Percentiles rank a stretch among this genome's conserved stretches.
phyloP scores from a whole-genome alignment of 2,113 vertebrate genomes.

The Callipepla squamata region DNA sequence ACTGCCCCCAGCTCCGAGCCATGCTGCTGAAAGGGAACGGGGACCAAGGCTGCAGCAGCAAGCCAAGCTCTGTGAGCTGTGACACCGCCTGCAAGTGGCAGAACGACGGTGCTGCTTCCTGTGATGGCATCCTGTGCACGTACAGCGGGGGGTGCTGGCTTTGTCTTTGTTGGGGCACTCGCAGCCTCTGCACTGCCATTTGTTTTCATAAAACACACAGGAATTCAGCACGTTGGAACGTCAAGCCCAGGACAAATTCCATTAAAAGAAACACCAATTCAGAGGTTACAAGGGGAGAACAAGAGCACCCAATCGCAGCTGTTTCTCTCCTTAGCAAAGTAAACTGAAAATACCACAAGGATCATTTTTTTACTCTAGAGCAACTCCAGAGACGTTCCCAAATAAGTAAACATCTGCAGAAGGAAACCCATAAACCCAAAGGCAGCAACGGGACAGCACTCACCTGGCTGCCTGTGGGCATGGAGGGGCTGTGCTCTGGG shows the following conservation, averaged over 20 bases:
- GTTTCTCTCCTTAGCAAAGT: conserved; percentile 42
- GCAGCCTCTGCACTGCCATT: not conserved
- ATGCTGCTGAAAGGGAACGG: not conserved
- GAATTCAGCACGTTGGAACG: not conserved
- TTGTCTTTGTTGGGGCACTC: not conserved
- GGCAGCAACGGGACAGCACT: not conserved
- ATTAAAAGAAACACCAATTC: conserved; percentile 17
- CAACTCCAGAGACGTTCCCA: conserved; percentile 27
- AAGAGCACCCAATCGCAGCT: conserved; percentile 37
- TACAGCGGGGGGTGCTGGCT: rapidly evolving
- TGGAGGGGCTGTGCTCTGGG: not conserved
- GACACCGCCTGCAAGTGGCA: not conserved
- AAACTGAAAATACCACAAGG: conserved; percentile 64
- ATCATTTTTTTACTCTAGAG: conserved; percentile 28
- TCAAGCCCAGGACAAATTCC: conserved; percentile 39
- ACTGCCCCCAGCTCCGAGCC: not conserved
- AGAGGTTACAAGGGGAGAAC: conserved; percentile 48
- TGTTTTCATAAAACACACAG: not conserved
- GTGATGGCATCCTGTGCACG: conserved; percentile 41
- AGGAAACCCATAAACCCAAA: not conserved
- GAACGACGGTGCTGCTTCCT: conserved; percentile 5
- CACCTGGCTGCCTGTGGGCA: conserved; percentile 33
- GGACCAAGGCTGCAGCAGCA: not conserved
- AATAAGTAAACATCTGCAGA: conserved; percentile 25
- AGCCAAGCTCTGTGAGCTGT: not conserved